Base-by-base conservation (phyloP, 2,888 invertebrate genomes). In the Parnassius orleans region DNA sequence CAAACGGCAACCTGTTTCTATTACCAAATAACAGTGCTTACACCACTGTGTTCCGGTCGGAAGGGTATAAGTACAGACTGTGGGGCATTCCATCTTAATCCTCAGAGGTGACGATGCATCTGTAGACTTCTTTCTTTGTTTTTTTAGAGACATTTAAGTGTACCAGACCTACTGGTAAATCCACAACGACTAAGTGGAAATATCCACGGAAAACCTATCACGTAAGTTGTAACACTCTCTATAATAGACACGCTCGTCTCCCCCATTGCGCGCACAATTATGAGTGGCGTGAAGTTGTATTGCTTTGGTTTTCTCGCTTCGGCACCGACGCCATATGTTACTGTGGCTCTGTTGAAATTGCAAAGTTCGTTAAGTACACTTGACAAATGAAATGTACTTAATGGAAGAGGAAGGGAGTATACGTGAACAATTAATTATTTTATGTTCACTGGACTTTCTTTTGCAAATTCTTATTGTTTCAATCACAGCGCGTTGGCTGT, bases 231-330 rank as follows among this genome's bases (percentile, higher is more conserved):
- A 44, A 53, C 61, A 53, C 24, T 11, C 58, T 62, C 46, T 62
- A 44, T 44, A 41, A 41, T 53, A n/a, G 53, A 24, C 15, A 43
- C 2, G 19, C 62, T 50, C n/a, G 53, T 62, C 58, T 58, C 58
- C 62, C 62, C 62, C 48, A 48, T 44, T 33, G 55, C 44, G 14
- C 46, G 43, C 50, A 57, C 62, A 62, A 15, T 58, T 44, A 58
- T 50, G 50, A 62, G 62, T 62, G 62, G 58, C 54, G 62, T 54
- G 58, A 62, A 62, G 62, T 58, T 62, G 62, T 62, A 57, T 62
- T 57, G 53, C 62, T 57, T 58, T 43, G 62, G 62, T 58, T 51
- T 62, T 19, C 54, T 48, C 62, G 58, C 58, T 33, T 50, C 57
- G 33, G 42, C 48, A 43, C 53, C 61, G 41, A 15, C 57, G 47